Evolutionary conservation across 2,888 invertebrate genomes (phyloP), one percentile per base, ranked within the genome.

Genomic region (Dryobota labecula): DNA sequence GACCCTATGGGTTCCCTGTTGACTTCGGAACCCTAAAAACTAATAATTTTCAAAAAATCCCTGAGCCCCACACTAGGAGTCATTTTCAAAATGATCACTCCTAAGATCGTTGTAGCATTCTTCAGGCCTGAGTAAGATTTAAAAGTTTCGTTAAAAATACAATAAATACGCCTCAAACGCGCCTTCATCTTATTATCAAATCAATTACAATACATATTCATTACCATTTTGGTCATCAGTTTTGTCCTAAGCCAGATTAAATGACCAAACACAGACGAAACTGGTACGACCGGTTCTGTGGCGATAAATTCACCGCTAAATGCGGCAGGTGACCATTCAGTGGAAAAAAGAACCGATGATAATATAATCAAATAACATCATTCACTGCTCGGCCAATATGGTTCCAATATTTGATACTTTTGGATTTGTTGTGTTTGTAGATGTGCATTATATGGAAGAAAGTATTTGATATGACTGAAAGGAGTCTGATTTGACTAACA

Each of bases 231-330:
- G 51, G 60, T 58, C 41, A 75, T 77, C 67, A 64, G 36, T 64
- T 70, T 69, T 49, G 70, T 70, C 54, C 51, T 73, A 71, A 76
- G 70, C 68, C 70, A 81, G 62, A 81, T 81, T 65, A 72, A 67
- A 74, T 71, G 58, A 11, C 72, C 69, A 79, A 81, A 76, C 33
- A 66, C 62, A 57, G 64, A 62, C 38, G 15, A 20, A 69, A 80
- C 83, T 66, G 71, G 82, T 80, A 20, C 0, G 20, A 79, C 85
- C 61, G 60, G 83, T 73, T 70, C 11, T 58, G 58, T 82, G 49
- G 20, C 57, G 18, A 70, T 70, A 79, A 73, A 82, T 76, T 74
- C 41, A 51, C 63, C 33, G 53, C 76, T 54, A 54, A 63, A 73
- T 76, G 13, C 51, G 68, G 41, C 45, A 63, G 56, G 27, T 61